Base-by-base conservation (phyloP, 2,888 invertebrate genomes). In the Celastrina argiolus region DNA sequence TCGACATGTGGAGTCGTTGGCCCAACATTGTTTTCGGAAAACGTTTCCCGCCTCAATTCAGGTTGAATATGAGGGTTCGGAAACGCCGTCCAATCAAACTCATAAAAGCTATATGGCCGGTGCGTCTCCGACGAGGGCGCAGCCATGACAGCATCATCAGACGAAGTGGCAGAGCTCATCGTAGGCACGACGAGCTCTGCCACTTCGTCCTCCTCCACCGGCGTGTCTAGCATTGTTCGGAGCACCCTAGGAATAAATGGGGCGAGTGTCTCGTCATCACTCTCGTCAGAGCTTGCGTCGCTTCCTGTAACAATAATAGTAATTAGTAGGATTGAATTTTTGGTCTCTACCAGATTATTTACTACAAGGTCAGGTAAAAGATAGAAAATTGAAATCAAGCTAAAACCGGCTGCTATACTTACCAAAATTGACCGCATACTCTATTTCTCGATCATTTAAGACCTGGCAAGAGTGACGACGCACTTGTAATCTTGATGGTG, bases 31-130 rank as follows among this genome's bases (percentile, higher is more conserved):
- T 14, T 28, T 10, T 26, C 22, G 18, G 56, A 56, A 26, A 56
- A 56, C 7, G 56, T 56, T 26, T 56, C 56, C 22, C 56, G 26
- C 22, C 56, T 56, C 56, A 16, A 56, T 56, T 56, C 56, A 26
- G 56, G 56, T 56, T n/a, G 31, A 56, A 56, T 12, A 12, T 26
- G 56, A 56, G 22, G 18, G n/a, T 28, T 26, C 12, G 56, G 12
- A 56, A 56, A 28, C 56, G 18, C 8, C 12, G 12, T 26, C 56
- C 28, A 56, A 56, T 56, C 56, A 8, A 56, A 56, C 14, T 56
- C 6, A n/a, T 6, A 56, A 26, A 56, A 26, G 10, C 56, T 41
- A n/a, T 14, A 28, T n/a, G 41, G n/a, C 41, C n/a, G 39, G 14
- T 39, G 39, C 39, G 14, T 14, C 4, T 41, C n/a, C 39, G 39